Conservation (phyloP, 2,888 invertebrate species). For the Coenonympha glycerion region DNA sequence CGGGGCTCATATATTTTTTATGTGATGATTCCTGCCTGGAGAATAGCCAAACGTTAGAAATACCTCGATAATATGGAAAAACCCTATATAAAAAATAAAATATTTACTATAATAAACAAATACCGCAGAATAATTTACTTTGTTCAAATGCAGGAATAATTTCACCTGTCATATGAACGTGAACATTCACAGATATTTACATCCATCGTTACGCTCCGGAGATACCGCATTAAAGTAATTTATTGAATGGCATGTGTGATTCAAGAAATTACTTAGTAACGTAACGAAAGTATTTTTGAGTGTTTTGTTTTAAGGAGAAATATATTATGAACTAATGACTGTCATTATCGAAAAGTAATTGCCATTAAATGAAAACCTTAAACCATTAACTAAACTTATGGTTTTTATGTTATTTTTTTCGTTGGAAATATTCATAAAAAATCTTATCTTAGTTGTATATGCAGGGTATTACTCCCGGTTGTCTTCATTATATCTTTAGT, state of each 20-base stretch:
- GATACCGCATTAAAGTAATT: constrained; percentile 19
- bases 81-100: constrained; percentile 38
- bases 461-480: too few species aligned
- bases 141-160: constrained; percentile 28
- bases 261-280: constrained; percentile 6
- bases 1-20: constrained; percentile 45
- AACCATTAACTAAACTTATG: not conserved
- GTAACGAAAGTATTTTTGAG: too few species aligned
- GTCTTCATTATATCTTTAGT: too few species aligned
- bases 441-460: too few species aligned
- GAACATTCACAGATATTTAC: constrained; percentile 20
- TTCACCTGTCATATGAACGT: constrained; percentile 26
- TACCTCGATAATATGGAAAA: constrained; percentile 49
- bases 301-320: too few species aligned
- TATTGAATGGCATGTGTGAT: constrained; percentile 15
- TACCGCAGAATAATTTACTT: constrained; percentile 27
- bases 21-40: constrained; percentile 56
- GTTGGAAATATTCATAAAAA: too few species aligned
- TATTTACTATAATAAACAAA: constrained; percentile 23
- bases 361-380: not conserved
- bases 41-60: constrained; percentile 53
- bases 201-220: constrained; percentile 13
- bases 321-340: not conserved
- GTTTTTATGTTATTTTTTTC: too few species aligned
- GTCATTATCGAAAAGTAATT: not conserved